phyloP scores from a whole-genome alignment of 1,140 invertebrate genomes.

The Triops cancriformis region DNA sequence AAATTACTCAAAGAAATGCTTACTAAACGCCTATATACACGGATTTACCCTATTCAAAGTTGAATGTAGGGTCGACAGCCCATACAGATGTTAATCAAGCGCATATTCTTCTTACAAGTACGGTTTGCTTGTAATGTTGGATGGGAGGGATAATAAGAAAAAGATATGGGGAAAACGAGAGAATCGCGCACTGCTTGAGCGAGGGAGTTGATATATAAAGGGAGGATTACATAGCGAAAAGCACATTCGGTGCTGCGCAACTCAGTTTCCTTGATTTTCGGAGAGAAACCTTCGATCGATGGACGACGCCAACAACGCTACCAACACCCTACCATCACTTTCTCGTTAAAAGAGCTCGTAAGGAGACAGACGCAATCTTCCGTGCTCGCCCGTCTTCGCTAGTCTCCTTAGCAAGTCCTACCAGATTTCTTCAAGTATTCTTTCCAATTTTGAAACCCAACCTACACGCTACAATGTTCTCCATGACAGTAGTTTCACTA shows the following conservation, averaged over 20 bases:
- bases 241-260: constrained; percentile 8
- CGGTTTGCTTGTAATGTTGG: background rate
- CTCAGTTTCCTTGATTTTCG: constrained; percentile 2
- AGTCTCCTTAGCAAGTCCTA: background rate
- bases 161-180: background rate
- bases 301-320: constrained; percentile 3
- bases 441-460: background rate
- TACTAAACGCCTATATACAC: too few species aligned
- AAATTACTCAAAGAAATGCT: too few species aligned
- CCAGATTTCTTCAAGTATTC: background rate
- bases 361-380: background rate
- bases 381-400: background rate
- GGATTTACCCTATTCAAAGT: too few species aligned
- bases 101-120: background rate
- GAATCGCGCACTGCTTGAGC: constrained; percentile 12
- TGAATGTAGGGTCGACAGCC: too few species aligned
- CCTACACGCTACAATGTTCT: too few species aligned
- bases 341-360: constrained; percentile 10
- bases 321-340: background rate
- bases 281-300: background rate
- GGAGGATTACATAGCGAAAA: constrained; percentile 1
- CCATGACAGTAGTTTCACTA: too few species aligned
- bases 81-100: background rate
- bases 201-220: background rate
- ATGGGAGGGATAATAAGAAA: background rate